These are phyloP conservation scores for Climacteris rufus DNA, from an alignment of 2,113 vertebrate genomes.

Conservation along the genomic window DNA sequence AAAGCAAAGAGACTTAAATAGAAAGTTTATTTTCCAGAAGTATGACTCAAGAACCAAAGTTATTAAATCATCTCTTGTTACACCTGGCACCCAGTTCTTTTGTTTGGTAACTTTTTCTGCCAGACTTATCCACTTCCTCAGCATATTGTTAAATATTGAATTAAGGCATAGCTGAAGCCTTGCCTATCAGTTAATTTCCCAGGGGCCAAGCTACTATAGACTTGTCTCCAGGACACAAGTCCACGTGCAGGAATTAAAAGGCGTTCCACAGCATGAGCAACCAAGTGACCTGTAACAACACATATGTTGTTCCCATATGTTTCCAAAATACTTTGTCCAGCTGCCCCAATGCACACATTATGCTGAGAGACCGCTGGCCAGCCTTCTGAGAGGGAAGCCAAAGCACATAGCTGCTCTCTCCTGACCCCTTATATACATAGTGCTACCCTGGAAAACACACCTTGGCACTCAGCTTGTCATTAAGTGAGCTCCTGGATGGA, in stretches of 20 bases:
- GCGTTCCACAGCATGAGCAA: background rate
- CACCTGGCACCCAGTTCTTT: background rate
- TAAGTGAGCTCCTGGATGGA: background rate
- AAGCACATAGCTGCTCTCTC: background rate
- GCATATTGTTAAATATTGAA: background rate
- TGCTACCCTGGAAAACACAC: constrained; percentile 36
- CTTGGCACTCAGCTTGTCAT: constrained; percentile 18
- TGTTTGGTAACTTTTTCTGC: background rate
- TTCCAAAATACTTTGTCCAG: constrained; percentile 11
- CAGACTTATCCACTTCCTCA: background rate
- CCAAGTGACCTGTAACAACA: constrained; percentile 60
- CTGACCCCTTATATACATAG: constrained; percentile 4
- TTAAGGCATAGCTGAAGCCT: background rate
- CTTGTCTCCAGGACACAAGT: background rate
- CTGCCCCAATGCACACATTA: constrained; percentile 54
- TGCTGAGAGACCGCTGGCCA: constrained; percentile 33
- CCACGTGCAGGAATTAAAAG: constrained; percentile 11
- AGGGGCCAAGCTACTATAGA: background rate
- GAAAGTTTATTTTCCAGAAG: background rate
- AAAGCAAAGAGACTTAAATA: background rate
- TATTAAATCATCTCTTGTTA: background rate
- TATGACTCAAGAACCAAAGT: background rate
- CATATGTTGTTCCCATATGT: constrained; percentile 41
- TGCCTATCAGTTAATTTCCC: constrained; percentile 17
- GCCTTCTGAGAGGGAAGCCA: background rate